These are phyloP conservation scores for Pomacea maculata DNA, from an alignment of 1,140 invertebrate genomes.

Conservation along the genomic window DNA sequence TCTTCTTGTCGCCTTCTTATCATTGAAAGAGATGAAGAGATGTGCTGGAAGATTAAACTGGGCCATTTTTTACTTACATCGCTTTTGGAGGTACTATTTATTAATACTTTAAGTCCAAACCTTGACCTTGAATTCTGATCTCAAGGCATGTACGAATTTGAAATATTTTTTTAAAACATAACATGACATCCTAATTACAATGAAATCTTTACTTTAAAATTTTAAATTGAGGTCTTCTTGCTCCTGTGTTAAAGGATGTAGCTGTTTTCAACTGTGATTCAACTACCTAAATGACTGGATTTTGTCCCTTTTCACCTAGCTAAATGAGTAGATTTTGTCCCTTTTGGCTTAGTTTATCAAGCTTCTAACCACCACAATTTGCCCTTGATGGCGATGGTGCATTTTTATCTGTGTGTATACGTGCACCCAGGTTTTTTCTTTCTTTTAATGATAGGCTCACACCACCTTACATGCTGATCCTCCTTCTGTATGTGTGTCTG, in stretches of 20 bases:
- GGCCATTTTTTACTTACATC: conserved; percentile 47
- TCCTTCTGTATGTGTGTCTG: conserved; percentile 79
- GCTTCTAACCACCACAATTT: too few relatives aligned
- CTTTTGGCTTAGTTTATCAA: too few relatives aligned
- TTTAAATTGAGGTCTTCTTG: not conserved
- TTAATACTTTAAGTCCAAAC: not conserved
- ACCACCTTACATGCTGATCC: conserved; percentile 82
- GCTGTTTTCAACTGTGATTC: too few relatives aligned
- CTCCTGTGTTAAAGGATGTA: too few relatives aligned
- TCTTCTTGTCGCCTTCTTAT: conserved; percentile 69
- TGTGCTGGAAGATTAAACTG: conserved; percentile 54
- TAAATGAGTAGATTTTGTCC: too few relatives aligned
- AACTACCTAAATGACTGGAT: too few relatives aligned
- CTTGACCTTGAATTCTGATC: not conserved
- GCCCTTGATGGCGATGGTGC: too few relatives aligned
- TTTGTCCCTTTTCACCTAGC: too few relatives aligned
- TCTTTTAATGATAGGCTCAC: conserved; percentile 69
- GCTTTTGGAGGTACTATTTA: conserved; percentile 46
- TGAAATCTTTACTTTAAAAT: not conserved
- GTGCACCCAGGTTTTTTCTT: not conserved
- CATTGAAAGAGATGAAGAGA: conserved; percentile 66
- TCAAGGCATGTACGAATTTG: not conserved
- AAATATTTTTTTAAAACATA: not conserved
- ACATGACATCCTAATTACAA: not conserved
- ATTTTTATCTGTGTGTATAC: not conserved